phyloP scores from a whole-genome alignment of 2,888 invertebrate species.

The Cryptophagus acutangulus region DNA sequence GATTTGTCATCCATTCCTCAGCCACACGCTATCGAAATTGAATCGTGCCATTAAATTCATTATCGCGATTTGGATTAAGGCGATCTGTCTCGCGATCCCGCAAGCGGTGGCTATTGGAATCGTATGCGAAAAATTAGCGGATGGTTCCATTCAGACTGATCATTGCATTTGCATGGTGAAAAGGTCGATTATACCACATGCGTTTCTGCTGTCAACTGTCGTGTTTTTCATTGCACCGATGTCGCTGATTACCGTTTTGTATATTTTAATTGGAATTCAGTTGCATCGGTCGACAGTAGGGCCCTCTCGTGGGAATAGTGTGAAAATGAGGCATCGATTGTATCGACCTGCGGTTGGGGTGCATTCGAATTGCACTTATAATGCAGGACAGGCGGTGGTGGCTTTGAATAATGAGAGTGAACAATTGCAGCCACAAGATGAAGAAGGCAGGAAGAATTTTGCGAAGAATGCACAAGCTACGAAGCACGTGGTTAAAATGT shows the following conservation, averaged over 20 bases:
- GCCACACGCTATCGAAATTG: slow-evolving; percentile 78
- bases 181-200: slow-evolving; percentile 45
- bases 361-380: slow-evolving; percentile 16
- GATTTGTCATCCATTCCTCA: slow-evolving; percentile 79
- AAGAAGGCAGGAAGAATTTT: slow-evolving; percentile 46
- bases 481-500: slow-evolving; percentile 54
- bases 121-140: slow-evolving; percentile 41
- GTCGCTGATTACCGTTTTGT: slow-evolving; percentile 55
- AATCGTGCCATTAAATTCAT: slow-evolving; percentile 74
- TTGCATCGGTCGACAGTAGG: slow-evolving; percentile 42
- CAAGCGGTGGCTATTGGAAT: slow-evolving; percentile 79
- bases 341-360: slow-evolving; percentile 31
- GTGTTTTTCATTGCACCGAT: slow-evolving; percentile 59
- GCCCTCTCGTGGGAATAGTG: slow-evolving; percentile 40
- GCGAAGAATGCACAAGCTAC: slow-evolving; percentile 44
- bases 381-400: slow-evolving; percentile 27
- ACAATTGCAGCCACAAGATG: slow-evolving; percentile 30
- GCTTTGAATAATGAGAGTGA: slow-evolving; percentile 27
- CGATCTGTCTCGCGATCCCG: slow-evolving; percentile 68
- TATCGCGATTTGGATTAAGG: slow-evolving; percentile 70
- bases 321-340: slow-evolving; percentile 40
- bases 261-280: slow-evolving; percentile 49
- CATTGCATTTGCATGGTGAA: slow-evolving; percentile 43
- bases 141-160: slow-evolving; percentile 36
- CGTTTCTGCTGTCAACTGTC: slow-evolving; percentile 53